Base-by-base conservation (phyloP, 2,113 vertebrate species). In the Pseudonaja textilis region DNA sequence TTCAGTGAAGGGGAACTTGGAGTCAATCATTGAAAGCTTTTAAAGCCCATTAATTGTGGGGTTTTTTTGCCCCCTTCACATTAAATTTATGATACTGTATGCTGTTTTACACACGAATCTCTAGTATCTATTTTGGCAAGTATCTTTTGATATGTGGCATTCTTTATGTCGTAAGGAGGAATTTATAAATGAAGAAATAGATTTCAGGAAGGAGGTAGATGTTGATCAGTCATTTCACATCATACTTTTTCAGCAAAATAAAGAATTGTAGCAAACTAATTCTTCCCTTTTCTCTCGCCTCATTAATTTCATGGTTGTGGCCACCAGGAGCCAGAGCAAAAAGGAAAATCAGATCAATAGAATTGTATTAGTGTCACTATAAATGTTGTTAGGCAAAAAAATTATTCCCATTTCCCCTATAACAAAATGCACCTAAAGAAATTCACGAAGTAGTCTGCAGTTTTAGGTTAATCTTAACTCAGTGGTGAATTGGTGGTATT, bases 41-140 rank as follows among this genome's bases (percentile, higher is more conserved):
- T 64, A 89, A 91, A 91, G 57, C 74, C 14, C 54, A 94, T 93
- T 69, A 12, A 74, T 16, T 89, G 61, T 52, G 34, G 92, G 89
- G 64, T 86, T 86, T 45, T 47, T 39, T n/a, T 8, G 11, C 34
- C 5, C 39, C 91, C 54, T 94, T 0, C 0, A 16, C 11, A 42
- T 92, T 92, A 95, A 64, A 11, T 85, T 10, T 94, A 93, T 90
- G 64, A n/a, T 47, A 94, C 47, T 56, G 61, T 88, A 39, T 91
- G 23, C 12, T 90, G 29, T 11, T 85, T 89, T 85, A 59, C n/a
- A 50, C 45, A 94, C 94, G 54, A 16, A 50, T 22, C 29, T 85
- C 52, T 57, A n/a, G 5, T 95, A 89, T 93, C 34, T 94, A 87
- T 96, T 90, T 50, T 90, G 55, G 59, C 1, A 5, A 39, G 88